Conservation (phyloP, 2,797 vertebrate species). For the Ptychobarbus kaznakovi region DNA sequence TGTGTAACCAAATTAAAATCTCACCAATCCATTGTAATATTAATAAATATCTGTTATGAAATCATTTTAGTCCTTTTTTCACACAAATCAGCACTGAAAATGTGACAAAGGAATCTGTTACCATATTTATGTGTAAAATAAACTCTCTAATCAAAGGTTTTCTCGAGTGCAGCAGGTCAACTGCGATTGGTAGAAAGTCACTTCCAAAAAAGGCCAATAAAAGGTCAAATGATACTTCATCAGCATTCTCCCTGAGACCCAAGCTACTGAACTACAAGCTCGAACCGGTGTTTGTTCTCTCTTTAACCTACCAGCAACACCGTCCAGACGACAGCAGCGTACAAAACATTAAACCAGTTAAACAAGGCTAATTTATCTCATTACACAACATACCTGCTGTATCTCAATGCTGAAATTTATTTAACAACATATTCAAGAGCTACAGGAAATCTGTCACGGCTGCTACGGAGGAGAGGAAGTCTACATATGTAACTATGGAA, state of each 20-base stretch:
- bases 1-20: neutral
- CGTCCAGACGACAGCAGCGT: slow-evolving; percentile 38
- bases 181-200: neutral
- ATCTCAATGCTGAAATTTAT: neutral
- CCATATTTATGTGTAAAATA: neutral
- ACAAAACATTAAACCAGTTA: slow-evolving; percentile 31
- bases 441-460: neutral
- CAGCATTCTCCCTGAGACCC: slow-evolving; percentile 26
- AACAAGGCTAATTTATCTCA: slow-evolving; percentile 21
- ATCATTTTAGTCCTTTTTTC: neutral
- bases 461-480: neutral
- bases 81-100: neutral
- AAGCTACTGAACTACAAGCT: neutral
- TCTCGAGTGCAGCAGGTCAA: neutral
- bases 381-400: neutral
- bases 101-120: neutral
- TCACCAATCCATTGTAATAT: neutral
- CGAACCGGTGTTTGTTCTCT: neutral
- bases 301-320: slow-evolving; percentile 37
- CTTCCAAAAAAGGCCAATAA: neutral
- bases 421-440: neutral
- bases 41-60: neutral
- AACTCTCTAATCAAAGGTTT: neutral
- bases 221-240: neutral
- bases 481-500: neutral